These are phyloP conservation scores for Eriosoma lanigerum DNA, from an alignment of 1,140 invertebrate species.

Conservation along the genomic window DNA sequence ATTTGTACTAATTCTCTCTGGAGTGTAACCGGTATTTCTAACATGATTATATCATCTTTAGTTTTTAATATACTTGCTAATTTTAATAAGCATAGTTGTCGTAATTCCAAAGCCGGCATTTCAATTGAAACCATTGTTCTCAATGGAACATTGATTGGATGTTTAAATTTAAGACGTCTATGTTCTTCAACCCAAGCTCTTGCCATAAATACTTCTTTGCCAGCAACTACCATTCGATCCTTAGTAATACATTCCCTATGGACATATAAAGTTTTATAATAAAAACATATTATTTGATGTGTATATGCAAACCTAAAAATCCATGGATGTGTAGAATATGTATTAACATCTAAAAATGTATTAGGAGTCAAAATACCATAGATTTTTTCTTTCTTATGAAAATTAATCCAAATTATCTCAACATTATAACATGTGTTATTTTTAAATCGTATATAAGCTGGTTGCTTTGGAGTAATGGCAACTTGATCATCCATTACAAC, in stretches of 20 bases:
- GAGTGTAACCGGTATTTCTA: conserved; percentile 35
- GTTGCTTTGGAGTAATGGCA: background rate
- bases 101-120: conserved; percentile 28
- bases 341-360: conserved; percentile 16
- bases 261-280: background rate
- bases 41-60: conserved; percentile 4
- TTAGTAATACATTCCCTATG: conserved; percentile 32
- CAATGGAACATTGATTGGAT: conserved; percentile 30
- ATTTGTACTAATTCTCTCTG: conserved; percentile 34
- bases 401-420: conserved; percentile 30
- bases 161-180: conserved; percentile 15
- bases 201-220: conserved; percentile 27
- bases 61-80: background rate
- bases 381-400: background rate
- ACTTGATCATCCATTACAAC: background rate
- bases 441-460: conserved; percentile 33
- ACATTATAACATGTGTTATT: conserved; percentile 21
- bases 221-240: conserved; percentile 15
- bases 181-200: conserved; percentile 25
- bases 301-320: conserved; percentile 9
- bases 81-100: conserved; percentile 33
- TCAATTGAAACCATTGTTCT: conserved; percentile 37
- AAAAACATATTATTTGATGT: background rate
- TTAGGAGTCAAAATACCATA: conserved; percentile 17
- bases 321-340: conserved; percentile 38